Conservation (phyloP, 2,797 vertebrate genomes). For the Halcyon chelicuti region DNA sequence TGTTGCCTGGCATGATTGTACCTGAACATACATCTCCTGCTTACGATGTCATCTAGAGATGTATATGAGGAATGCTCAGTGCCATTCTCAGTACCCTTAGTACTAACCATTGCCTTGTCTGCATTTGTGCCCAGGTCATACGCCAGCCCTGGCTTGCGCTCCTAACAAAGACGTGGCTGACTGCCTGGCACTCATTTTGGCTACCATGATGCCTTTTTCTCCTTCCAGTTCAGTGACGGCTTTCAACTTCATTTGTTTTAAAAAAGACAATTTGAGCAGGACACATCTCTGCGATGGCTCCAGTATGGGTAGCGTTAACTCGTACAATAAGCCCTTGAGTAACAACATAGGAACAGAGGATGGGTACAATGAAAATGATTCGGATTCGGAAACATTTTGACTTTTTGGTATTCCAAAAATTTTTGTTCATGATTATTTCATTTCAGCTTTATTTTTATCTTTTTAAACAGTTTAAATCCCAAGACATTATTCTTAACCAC, state of each 20-base stretch:
- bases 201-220: conserved; percentile 99
- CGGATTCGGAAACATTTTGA: conserved; percentile 96
- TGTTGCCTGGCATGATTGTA: conserved; percentile 74
- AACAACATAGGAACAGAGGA: conserved; percentile 76
- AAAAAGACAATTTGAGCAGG: conserved; percentile 83
- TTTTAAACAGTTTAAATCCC: conserved; percentile 52
- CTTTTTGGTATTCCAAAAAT: conserved; percentile 33
- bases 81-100: conserved; percentile 15
- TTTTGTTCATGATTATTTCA: neutral
- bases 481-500: conserved; percentile 11
- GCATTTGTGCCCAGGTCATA: conserved; percentile 93
- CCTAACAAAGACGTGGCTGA: conserved; percentile 98
- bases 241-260: conserved; percentile 90
- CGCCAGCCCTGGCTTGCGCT: conserved; percentile 97
- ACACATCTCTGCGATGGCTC: conserved; percentile 77
- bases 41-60: conserved; percentile 50
- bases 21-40: conserved; percentile 59
- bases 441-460: conserved; percentile 6
- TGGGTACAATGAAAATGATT: conserved; percentile 90
- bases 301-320: conserved; percentile 73
- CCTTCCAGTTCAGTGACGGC: conserved; percentile 93
- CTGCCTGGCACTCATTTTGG: conserved; percentile 99
- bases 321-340: conserved; percentile 78
- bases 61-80: conserved; percentile 70
- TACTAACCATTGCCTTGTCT: conserved; percentile 86